Evolutionary conservation across 2,797 vertebrate genomes (phyloP).

Genomic region (Malurus leucopterus): DNA sequence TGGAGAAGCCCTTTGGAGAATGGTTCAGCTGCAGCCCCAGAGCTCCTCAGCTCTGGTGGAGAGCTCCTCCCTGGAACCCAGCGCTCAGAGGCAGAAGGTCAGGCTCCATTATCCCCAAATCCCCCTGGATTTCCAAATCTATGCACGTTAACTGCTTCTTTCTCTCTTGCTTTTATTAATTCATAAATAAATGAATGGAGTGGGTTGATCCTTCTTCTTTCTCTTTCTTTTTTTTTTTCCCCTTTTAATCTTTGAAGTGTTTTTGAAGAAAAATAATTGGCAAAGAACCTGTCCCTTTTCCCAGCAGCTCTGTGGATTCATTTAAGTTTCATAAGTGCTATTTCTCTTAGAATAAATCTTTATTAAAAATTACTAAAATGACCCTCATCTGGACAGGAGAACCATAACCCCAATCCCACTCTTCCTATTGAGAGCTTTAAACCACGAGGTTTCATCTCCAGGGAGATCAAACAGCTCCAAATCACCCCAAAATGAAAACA

Average conservation of each 20-base stretch:
- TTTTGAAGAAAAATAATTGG: conserved; percentile 37
- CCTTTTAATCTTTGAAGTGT: conserved; percentile 22
- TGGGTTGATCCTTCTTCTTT: background rate
- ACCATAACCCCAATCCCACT: background rate
- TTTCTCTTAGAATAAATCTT: conserved; percentile 23
- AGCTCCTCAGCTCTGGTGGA: background rate
- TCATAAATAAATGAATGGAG: conserved; percentile 38
- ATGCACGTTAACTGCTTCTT: conserved; percentile 19
- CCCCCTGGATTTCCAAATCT: background rate
- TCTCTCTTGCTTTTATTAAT: conserved; percentile 21
- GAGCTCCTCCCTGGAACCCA: background rate
- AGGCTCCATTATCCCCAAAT: background rate
- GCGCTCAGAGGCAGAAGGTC: background rate
- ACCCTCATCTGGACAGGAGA: background rate
- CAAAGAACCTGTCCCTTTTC: background rate
- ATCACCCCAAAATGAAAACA: background rate
- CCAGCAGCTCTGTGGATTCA: background rate
- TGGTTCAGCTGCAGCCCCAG: fast-evolving
- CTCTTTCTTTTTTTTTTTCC: background rate
- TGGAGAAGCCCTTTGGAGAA: background rate
- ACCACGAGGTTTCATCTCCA: background rate
- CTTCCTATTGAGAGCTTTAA: background rate
- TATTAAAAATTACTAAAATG: conserved; percentile 6
- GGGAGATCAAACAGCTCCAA: background rate
- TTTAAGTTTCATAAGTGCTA: conserved; percentile 41